Evolutionary conservation across 2,888 invertebrate species (phyloP), one percentile per base, ranked within the genome.

Genomic region (Euspilapteryx auroguttella): DNA sequence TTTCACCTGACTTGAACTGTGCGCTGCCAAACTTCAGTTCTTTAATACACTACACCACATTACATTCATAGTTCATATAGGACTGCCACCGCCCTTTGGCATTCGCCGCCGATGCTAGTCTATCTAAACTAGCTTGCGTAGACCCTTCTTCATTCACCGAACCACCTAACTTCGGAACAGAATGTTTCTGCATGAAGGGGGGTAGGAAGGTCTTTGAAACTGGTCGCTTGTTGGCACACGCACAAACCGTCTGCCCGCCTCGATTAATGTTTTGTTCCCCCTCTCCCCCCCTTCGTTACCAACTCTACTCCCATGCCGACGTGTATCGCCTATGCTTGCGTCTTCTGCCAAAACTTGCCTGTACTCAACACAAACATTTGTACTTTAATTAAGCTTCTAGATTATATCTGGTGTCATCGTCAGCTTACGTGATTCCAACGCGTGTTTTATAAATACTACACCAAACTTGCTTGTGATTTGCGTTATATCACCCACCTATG

Each of bases 241-340:
- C 47, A 43, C 47, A 41, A 46, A 21, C 41, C 42, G 40, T 41
- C 43, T 33, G 46, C 43, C 47, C 39, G 37, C 38, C 45, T 54
- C 55, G 59, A 57, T 61, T 55, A 56, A 55, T 59, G 58, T 61
- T 57, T 54, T 47, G 54, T 55, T 55, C 49, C 51, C 44, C 38
- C 38, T 38, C 47, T 42, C 38, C 38, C 38, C 47, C 42, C 43
- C 48, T 44, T 45, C 47, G 53, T 50, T 54, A 47, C 53, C 45
- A 44, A 42, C 47, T 43, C 21, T 27, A 21, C 27, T 12, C n/a
- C 21, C 13, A 13, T 21, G 14, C n/a, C 9, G 40, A 37, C 35
- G 42, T 48, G 49, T 53, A n/a, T 38, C 41, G 47, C 52, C 49
- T 50, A 51, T 49, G 45, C 49, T 52, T 43, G 44, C 43, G 43